Conservation (phyloP, 2,113 vertebrate genomes). For the Hucho hucho region DNA sequence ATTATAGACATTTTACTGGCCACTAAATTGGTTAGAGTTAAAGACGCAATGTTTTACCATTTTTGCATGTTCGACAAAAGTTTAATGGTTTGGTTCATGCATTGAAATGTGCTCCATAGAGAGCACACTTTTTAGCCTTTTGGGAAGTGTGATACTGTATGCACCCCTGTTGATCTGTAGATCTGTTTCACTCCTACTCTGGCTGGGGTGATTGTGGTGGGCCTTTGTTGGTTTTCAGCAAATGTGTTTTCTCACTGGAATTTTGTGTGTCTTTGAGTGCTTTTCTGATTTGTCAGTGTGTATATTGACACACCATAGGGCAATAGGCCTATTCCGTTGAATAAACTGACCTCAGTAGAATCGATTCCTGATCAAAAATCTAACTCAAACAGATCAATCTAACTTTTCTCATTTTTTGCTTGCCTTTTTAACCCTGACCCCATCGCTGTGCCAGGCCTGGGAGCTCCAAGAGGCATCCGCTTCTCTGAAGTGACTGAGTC, state of each 20-base stretch:
- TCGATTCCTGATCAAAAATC: background rate
- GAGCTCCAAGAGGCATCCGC: conserved; percentile 79
- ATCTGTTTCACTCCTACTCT: background rate
- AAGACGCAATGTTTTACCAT: background rate
- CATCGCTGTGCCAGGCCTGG: conserved; percentile 72
- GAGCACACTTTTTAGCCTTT: too few species aligned
- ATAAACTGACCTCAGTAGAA: background rate
- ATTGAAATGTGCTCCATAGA: too few species aligned
- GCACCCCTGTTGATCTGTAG: background rate
- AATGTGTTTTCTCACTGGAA: background rate
- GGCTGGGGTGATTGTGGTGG: background rate
- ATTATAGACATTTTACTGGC: background rate
- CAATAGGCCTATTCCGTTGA: background rate
- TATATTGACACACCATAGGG: background rate
- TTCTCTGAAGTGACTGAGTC: conserved; percentile 90
- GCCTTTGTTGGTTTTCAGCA: background rate
- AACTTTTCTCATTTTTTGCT: conserved; percentile 9
- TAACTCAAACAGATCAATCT: background rate
- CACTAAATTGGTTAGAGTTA: background rate
- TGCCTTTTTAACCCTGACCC: conserved; percentile 14
- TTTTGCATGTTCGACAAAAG: background rate
- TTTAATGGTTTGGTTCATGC: too few species aligned
- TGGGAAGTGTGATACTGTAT: too few species aligned
- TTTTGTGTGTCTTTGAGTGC: too few species aligned
- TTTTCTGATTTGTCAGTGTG: background rate